A percentile compares a stretch with the other conserved stretches of the same genome.
Conservation (phyloP, 2,888 invertebrate species). For the Ophion ventricosus region DNA sequence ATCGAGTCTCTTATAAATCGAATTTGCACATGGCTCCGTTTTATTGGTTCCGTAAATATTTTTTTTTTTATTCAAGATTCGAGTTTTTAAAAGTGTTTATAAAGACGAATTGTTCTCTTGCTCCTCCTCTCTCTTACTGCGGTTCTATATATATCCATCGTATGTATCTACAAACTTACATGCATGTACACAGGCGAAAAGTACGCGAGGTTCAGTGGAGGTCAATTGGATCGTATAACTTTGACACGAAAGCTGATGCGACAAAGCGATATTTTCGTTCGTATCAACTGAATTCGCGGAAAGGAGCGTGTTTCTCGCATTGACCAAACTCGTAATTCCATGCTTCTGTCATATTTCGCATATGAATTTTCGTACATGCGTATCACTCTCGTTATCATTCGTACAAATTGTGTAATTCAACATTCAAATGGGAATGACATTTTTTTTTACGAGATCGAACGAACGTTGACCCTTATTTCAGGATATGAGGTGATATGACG, state of each 20-base stretch:
- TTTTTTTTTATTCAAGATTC: too few species aligned
- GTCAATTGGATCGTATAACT: constrained; percentile 18
- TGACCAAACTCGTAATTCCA: too few species aligned
- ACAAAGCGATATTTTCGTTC: neutral
- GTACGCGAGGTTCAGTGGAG: constrained; percentile 17
- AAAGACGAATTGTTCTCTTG: too few species aligned
- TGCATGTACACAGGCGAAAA: neutral
- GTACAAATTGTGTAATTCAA: neutral
- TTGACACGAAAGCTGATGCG: constrained; percentile 4
- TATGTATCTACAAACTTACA: too few species aligned
- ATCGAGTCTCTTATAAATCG: too few species aligned
- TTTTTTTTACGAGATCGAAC: neutral
- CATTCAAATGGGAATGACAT: neutral
- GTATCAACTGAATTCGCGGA: neutral
- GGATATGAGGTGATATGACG: neutral
- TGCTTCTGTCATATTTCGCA: too few species aligned
- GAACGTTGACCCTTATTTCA: neutral
- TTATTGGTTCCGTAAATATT: too few species aligned
- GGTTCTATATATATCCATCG: too few species aligned
- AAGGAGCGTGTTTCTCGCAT: neutral
- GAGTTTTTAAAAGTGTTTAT: too few species aligned
- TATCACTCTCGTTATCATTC: neutral
- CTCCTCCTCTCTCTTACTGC: too few species aligned
- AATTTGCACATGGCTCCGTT: too few species aligned
- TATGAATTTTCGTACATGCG: neutral